A percentile compares a stretch with the other conserved stretches of the same genome.
These are phyloP conservation scores for Isurus oxyrinchus DNA, from an alignment of 2,113 vertebrate species.

Conservation along the genomic window DNA sequence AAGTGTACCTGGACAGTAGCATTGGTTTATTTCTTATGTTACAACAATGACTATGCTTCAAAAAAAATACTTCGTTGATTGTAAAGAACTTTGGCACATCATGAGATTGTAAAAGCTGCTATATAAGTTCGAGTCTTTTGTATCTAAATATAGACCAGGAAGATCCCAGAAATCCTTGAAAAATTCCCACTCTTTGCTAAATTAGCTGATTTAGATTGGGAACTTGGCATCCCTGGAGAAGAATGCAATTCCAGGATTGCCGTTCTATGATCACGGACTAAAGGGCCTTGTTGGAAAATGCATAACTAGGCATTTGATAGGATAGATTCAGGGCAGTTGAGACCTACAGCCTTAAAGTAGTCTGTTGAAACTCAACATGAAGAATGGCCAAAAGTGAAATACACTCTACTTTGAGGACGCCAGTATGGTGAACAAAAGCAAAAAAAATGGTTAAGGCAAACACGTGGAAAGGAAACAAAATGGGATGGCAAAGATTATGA, in stretches of 20 bases:
- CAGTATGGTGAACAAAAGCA: neutral
- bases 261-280: neutral
- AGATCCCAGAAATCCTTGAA: neutral
- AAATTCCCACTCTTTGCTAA: neutral
- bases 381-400: neutral
- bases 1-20: neutral
- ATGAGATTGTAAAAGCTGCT: neutral
- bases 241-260: neutral
- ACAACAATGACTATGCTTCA: neutral
- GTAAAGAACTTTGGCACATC: neutral
- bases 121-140: neutral
- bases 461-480: neutral
- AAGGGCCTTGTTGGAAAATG: neutral
- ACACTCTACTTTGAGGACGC: neutral
- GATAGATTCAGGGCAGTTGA: neutral
- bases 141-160: neutral
- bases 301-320: neutral
- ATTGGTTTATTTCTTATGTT: neutral
- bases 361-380: neutral
- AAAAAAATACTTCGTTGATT: neutral
- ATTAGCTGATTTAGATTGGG: neutral
- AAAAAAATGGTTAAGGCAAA: neutral
- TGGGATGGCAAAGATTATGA: too few species aligned
- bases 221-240: neutral
- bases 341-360: neutral